Conservation (phyloP, 2,797 vertebrate genomes). For the Anguilla obscura region DNA sequence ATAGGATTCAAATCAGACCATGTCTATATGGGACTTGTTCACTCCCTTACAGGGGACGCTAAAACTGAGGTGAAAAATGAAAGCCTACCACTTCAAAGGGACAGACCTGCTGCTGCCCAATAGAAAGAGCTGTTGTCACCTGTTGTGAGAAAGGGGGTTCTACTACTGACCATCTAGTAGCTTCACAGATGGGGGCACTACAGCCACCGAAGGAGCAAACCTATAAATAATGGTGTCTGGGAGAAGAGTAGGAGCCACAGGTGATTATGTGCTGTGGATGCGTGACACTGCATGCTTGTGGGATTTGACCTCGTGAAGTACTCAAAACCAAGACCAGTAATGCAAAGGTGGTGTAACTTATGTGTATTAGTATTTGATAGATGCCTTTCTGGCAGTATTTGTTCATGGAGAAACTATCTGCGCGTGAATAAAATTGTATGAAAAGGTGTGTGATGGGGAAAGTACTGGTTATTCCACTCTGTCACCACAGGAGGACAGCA, state of each 20-base stretch:
- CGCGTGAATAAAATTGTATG: background rate
- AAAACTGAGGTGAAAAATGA: background rate
- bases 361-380: background rate
- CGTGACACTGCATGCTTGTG: background rate
- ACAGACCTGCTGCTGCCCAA: background rate
- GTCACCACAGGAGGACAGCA: background rate
- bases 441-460: background rate
- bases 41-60: background rate
- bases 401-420: background rate
- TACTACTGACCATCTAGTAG: background rate
- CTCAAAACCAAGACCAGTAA: background rate
- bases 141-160: background rate
- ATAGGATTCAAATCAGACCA: background rate
- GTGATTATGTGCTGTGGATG: background rate
- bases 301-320: background rate
- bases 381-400: background rate
- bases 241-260: background rate
- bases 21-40: background rate
- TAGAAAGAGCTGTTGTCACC: background rate
- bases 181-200: background rate
- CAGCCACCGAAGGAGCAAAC: background rate
- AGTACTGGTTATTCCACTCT: background rate
- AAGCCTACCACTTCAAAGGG: background rate
- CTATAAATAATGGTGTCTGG: background rate
- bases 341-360: background rate